These are phyloP conservation scores for Euschistus heros DNA, from an alignment of 1,140 invertebrate genomes.

Conservation along the genomic window DNA sequence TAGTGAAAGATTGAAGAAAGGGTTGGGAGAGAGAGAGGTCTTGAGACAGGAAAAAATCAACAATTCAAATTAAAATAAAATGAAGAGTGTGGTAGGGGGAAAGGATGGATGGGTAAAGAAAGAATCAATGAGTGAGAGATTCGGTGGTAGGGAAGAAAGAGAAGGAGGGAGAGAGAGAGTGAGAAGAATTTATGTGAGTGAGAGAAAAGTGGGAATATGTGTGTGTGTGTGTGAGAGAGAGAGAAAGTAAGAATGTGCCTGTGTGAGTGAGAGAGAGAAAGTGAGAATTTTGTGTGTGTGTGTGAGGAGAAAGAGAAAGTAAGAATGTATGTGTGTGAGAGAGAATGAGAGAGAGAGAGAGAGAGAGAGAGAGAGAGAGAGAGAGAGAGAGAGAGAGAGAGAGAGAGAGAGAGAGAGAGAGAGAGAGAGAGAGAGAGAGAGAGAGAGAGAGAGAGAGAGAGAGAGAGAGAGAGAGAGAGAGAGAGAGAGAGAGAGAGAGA, in stretches of 20 bases:
- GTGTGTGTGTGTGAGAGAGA: conserved; percentile 21
- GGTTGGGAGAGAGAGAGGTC: too few relatives aligned
- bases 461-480: conserved; percentile 20
- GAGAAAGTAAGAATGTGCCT: not conserved
- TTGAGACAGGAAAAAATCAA: too few relatives aligned
- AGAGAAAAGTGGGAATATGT: too few relatives aligned
- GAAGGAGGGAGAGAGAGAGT: too few relatives aligned
- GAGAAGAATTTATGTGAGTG: too few relatives aligned
- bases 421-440: conserved; percentile 4
- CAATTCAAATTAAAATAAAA: too few relatives aligned
- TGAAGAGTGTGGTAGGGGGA: not conserved
- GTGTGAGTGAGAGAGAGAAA: not conserved
- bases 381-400: conserved; percentile 18
- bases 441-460: conserved; percentile 1
- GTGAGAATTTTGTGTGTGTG: conserved; percentile 27
- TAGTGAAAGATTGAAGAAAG: too few relatives aligned
- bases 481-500: conserved; percentile 18
- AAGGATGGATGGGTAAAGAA: too few relatives aligned
- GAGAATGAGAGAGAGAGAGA: conserved; percentile 18
- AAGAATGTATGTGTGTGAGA: conserved; percentile 10
- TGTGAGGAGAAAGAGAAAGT: conserved; percentile 19
- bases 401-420: not conserved
- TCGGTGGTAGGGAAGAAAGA: too few relatives aligned
- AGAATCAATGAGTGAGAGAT: too few relatives aligned
- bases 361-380: conserved; percentile 18